Evolutionary conservation across 2,888 invertebrate genomes (phyloP), one percentile per base, ranked within the genome.

Genomic region (Lypha dubia): DNA sequence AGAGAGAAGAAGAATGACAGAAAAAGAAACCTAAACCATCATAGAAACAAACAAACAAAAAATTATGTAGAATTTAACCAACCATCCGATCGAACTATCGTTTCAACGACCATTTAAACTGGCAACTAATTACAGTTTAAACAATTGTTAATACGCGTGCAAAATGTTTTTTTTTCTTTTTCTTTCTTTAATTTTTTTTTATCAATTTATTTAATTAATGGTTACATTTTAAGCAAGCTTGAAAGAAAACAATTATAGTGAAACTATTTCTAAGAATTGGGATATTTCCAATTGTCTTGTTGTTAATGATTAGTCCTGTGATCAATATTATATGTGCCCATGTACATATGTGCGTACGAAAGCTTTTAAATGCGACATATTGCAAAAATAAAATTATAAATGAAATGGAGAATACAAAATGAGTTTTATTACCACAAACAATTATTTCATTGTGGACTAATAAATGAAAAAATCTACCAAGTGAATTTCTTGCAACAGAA

Each of bases 81-180:
- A 35, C 56, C 71, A 67, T n/a, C 41, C 53, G 65, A 65, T 49
- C 46, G 38, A 68, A 32, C 56, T 15, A 20, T 51, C 60, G 68
- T 60, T 77, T 60, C 68, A 68, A 44, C 68, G 22, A 49, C 51
- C 77, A 77, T 51, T 17, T 76, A 58, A 67, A 76, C 35, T 76
- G 35, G 32, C 68, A 83, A 83, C 79, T 84, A 84, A 79, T 79
- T 84, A 71, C 71, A 60, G 83, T 60, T 71, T 71, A 65, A n/a
- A 75, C 51, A 71, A 75, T 84, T 71, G 75, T 67, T 63, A 76
- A 79, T 51, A 63, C 74, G 62, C 74, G 70, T 79, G 79, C 68
- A 73, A 79, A 79, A 75, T 53, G 5, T 20, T 51, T 22, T 41
- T 60, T 56, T 51, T 35, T 46, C 41, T 41, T 17, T 58, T 51